Conservation (phyloP, 2,888 invertebrate genomes). For the Camptogramma bilineatum region DNA sequence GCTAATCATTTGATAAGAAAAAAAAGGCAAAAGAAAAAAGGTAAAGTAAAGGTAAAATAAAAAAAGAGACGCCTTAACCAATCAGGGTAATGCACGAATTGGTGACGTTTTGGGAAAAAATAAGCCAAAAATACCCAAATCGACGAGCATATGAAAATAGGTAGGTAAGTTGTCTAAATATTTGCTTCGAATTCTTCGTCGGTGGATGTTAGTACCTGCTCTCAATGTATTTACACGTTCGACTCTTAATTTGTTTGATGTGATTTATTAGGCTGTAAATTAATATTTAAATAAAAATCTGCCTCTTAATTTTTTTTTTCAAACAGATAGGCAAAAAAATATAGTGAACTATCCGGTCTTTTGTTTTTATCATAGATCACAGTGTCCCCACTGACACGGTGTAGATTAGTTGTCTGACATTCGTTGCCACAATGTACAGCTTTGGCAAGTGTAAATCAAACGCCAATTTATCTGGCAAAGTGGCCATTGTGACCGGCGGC, state of each 20-base stretch:
- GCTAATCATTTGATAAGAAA: too few species aligned
- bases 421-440: background rate
- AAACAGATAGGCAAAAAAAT: background rate
- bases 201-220: background rate
- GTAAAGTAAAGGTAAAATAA: too few species aligned
- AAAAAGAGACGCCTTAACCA: too few species aligned
- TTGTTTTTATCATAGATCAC: background rate
- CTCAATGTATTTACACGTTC: background rate
- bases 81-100: too few species aligned
- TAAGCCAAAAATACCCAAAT: too few species aligned
- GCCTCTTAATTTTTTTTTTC: background rate
- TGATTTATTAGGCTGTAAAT: background rate
- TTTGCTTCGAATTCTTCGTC: too few species aligned
- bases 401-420: background rate
- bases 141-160: too few species aligned
- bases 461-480: constrained; percentile 77
- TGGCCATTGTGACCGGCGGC: constrained; percentile 90
- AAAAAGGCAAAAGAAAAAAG: too few species aligned
- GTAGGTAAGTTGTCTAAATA: too few species aligned
- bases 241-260: too few species aligned
- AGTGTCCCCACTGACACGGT: background rate
- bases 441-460: constrained; percentile 38
- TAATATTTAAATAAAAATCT: background rate
- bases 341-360: background rate
- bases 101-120: too few species aligned